A percentile compares a stretch with the other conserved stretches of the same genome.
Conservation (phyloP, 2,113 vertebrate genomes). For the Todiramphus chloris region DNA sequence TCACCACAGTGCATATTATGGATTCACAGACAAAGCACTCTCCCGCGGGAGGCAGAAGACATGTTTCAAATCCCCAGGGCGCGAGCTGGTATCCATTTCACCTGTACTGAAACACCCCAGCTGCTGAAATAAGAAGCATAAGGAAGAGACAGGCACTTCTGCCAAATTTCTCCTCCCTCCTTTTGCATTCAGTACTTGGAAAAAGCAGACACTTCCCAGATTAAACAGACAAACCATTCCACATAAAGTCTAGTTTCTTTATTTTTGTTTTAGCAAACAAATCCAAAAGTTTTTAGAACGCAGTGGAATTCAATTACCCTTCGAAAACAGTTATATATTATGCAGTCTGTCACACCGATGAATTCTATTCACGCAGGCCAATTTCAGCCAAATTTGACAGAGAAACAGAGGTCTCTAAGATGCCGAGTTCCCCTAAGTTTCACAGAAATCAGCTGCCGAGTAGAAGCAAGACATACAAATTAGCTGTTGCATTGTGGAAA, state of each 20-base stretch:
- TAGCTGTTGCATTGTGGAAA: constrained; percentile 15
- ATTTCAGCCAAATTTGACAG: constrained; percentile 21
- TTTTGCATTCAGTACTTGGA: background rate
- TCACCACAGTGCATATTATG: background rate
- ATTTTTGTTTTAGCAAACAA: background rate
- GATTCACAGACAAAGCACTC: background rate
- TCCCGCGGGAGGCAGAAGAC: background rate
- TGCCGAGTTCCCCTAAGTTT: background rate
- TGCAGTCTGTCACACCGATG: background rate
- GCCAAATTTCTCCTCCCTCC: background rate
- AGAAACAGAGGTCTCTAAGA: constrained; percentile 26
- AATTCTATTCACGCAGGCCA: background rate
- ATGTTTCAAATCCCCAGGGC: background rate
- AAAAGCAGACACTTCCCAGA: background rate
- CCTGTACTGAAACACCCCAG: background rate
- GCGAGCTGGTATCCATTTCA: background rate
- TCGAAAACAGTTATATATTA: background rate
- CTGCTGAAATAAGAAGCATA: background rate
- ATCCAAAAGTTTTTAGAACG: background rate
- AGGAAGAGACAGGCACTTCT: background rate
- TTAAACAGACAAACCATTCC: background rate
- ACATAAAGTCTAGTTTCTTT: background rate
- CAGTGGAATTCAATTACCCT: background rate
- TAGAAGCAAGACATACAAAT: constrained; percentile 45
- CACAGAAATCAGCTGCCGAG: background rate